These are phyloP conservation scores for Pelosia muscerda DNA, from an alignment of 2,888 invertebrate species.

Conservation along the genomic window DNA sequence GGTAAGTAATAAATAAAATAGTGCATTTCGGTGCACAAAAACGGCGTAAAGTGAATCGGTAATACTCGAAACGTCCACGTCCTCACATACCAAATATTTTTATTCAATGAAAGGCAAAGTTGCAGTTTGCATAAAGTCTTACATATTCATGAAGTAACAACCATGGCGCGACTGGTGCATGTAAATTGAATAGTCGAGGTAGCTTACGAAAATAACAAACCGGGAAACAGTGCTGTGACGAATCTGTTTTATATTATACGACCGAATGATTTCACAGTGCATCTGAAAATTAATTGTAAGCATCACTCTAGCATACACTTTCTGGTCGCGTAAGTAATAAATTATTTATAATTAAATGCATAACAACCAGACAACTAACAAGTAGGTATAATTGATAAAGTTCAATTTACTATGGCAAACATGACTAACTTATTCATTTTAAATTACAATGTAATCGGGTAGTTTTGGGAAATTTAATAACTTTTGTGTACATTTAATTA, in stretches of 20 bases:
- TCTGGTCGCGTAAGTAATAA: slow-evolving; percentile 23
- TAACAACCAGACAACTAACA: slow-evolving; percentile 20
- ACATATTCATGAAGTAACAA: slow-evolving; percentile 79
- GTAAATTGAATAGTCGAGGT: slow-evolving; percentile 76
- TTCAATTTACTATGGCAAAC: slow-evolving; percentile 31
- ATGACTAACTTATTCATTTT: slow-evolving; percentile 19
- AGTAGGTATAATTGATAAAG: slow-evolving; percentile 23
- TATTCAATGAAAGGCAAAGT: slow-evolving; percentile 74
- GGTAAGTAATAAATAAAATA: slow-evolving; percentile 10
- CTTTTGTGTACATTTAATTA: slow-evolving; percentile 3
- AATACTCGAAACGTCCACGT: slow-evolving; percentile 38
- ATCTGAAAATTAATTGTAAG: slow-evolving; percentile 3
- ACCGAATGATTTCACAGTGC: slow-evolving; percentile 50
- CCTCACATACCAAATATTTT: slow-evolving; percentile 67
- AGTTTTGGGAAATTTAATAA: background rate
- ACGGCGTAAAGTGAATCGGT: slow-evolving; percentile 29
- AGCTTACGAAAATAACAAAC: slow-evolving; percentile 72
- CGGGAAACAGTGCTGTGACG: slow-evolving; percentile 67
- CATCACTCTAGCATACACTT: background rate
- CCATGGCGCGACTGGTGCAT: slow-evolving; percentile 69
- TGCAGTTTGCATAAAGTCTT: slow-evolving; percentile 80
- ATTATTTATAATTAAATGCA: slow-evolving; percentile 33
- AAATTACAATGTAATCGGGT: slow-evolving; percentile 14
- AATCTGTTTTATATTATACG: slow-evolving; percentile 70
- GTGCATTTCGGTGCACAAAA: slow-evolving; percentile 13